These are phyloP conservation scores for Drosophila ficusphila DNA, from an alignment of 1,140 invertebrate genomes.

Conservation along the genomic window DNA sequence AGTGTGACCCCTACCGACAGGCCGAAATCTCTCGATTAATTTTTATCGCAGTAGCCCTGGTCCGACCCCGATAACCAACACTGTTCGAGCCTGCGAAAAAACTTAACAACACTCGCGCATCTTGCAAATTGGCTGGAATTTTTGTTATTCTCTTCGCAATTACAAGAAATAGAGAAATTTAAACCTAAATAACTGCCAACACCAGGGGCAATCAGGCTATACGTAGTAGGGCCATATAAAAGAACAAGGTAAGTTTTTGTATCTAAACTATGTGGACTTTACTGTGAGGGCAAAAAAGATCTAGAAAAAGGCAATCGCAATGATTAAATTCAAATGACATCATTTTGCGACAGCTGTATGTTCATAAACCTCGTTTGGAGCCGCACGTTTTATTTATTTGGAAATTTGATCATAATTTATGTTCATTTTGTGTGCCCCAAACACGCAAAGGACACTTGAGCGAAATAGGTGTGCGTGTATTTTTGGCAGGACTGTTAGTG, in stretches of 20 bases:
- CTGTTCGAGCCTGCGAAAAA: not conserved
- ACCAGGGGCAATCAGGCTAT: not conserved
- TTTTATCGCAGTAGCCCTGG: not conserved
- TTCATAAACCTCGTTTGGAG: slow-evolving; percentile 41
- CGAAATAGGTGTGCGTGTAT: slow-evolving; percentile 15
- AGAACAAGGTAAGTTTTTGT: not conserved
- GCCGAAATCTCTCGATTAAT: not conserved
- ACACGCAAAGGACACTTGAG: slow-evolving; percentile 67
- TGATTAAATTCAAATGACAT: slow-evolving; percentile 74
- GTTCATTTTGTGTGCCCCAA: slow-evolving; percentile 58
- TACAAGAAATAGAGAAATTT: not conserved
- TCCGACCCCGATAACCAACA: not conserved
- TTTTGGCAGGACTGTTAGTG: slow-evolving; percentile 3
- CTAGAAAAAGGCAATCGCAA: slow-evolving; percentile 29
- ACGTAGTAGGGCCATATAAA: not conserved
- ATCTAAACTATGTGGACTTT: not conserved
- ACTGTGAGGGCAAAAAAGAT: slow-evolving; percentile 11
- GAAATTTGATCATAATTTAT: slow-evolving; percentile 61
- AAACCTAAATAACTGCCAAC: not conserved
- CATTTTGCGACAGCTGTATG: slow-evolving; percentile 59
- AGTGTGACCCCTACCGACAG: not conserved
- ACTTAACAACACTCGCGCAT: slow-evolving; percentile 4
- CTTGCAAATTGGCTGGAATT: slow-evolving; percentile 2
- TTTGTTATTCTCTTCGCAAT: slow-evolving; percentile 2
- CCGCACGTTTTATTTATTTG: slow-evolving; percentile 67